These are phyloP conservation scores for Hyles lineata DNA, from an alignment of 2,888 invertebrate genomes.

Conservation along the genomic window DNA sequence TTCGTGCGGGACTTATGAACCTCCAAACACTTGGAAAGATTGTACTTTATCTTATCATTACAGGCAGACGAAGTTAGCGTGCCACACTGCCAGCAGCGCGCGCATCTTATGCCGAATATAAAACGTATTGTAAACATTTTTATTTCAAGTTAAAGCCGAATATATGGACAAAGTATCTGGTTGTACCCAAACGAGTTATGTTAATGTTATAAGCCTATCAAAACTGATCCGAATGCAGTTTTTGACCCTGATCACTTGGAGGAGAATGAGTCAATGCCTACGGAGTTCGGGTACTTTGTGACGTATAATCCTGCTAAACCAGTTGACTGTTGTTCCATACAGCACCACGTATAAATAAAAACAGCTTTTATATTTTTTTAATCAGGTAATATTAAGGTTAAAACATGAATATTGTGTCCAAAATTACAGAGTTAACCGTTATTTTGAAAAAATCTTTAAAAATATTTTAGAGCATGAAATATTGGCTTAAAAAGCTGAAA, in stretches of 20 bases:
- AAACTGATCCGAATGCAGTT: conserved; percentile 25
- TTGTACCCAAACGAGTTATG: conserved; percentile 14
- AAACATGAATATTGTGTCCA: no score
- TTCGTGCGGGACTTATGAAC: conserved; percentile 51
- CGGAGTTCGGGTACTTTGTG: neutral
- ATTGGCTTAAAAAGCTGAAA: no score
- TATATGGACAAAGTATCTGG: conserved; percentile 3
- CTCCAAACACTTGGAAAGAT: conserved; percentile 45
- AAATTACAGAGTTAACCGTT: no score
- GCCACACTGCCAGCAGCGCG: conserved; percentile 22
- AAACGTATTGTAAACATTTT: conserved; percentile 5
- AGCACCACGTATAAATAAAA: neutral
- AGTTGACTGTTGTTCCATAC: neutral
- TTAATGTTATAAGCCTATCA: conserved; percentile 7
- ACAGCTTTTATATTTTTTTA: neutral
- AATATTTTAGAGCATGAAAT: no score
- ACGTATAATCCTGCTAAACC: neutral
- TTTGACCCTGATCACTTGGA: conserved; percentile 17
- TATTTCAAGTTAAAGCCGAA: neutral
- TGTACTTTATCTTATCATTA: conserved; percentile 63
- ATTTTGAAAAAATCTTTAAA: no score
- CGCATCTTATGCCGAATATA: conserved; percentile 14
- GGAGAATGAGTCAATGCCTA: neutral
- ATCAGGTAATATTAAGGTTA: no score
- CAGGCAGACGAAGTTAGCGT: conserved; percentile 40